Evolutionary conservation across 2,113 vertebrate species (phyloP).

Genomic region (Cromileptes altivelis): DNA sequence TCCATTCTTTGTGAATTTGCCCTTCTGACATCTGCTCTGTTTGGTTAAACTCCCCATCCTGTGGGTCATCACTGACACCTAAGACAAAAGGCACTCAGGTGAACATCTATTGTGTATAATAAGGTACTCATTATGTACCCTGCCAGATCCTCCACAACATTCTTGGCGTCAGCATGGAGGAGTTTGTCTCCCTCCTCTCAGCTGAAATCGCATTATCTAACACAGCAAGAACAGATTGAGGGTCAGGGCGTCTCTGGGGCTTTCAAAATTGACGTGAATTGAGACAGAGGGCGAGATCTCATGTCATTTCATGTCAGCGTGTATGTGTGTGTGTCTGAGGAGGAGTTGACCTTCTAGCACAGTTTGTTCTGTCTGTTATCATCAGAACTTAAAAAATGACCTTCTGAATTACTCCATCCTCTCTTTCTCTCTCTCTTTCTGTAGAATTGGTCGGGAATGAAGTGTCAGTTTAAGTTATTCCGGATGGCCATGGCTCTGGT

Average conservation of each 20-base stretch:
- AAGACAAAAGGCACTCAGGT: constrained; percentile 31
- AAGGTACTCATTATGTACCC: constrained; percentile 49
- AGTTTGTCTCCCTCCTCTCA: constrained; percentile 30
- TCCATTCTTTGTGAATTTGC: too few species aligned
- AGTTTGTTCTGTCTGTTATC: constrained; percentile 23
- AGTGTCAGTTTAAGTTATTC: constrained; percentile 98
- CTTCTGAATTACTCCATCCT: constrained; percentile 14
- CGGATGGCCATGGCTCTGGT: constrained; percentile 97
- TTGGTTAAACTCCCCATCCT: constrained; percentile 5
- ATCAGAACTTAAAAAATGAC: constrained; percentile 18
- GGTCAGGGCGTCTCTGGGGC: constrained; percentile 51
- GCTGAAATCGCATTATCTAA: constrained; percentile 63
- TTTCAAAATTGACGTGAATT: constrained; percentile 59
- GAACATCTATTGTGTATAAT: constrained; percentile 49
- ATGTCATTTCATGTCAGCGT: constrained; percentile 28
- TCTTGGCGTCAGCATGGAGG: constrained; percentile 34
- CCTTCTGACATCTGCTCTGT: constrained; percentile 30
- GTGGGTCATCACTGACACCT: constrained; percentile 31
- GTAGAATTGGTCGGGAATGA: constrained; percentile 99
- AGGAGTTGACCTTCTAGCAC: constrained; percentile 36
- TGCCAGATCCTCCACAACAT: constrained; percentile 22
- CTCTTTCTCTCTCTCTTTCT: constrained; percentile 42
- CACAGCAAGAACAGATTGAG: constrained; percentile 26
- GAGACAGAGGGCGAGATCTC: constrained; percentile 38
- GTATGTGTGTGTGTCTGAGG: constrained; percentile 23